Evolutionary conservation across 2,888 invertebrate genomes (phyloP), one percentile per base, ranked within the genome.

Genomic region (Microplitis deprimator): DNA sequence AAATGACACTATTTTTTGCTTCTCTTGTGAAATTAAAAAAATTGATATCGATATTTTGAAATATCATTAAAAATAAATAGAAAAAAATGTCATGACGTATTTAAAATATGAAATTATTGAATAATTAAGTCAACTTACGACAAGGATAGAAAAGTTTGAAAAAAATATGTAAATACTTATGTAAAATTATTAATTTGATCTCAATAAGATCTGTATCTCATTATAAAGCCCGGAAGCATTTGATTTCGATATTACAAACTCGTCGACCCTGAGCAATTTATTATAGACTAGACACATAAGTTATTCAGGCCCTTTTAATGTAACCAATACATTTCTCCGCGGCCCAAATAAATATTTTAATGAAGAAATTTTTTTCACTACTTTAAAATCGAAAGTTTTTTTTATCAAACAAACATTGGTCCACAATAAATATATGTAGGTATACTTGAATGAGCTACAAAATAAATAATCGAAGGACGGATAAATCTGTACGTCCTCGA

Each of bases 401-500:
- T 29, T 29, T 29, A 29, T 29, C 29, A 29, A 29, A 4, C 29
- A 0, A 29, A 29, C 29, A 29, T 29, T 29, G 0, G 29, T 29
- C 29, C 29, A 29, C 29, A 29, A 29, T 29, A 29, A 29, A 29
- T 29, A 29, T 29, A 29, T 29, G 29, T 29, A 29, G 0, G 29
- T 68, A 13, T 40, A 73, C 41, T 29, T 17, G 10, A 62, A 16
- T 62, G 62, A 62, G 8, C 62, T 62, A 62, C 62, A 62, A 17
- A 62, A 62, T n/a, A 16, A 70, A 29, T 29, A 6, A 60, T 17
- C 8, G 70, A 70, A 70, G 70, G 70, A 50, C 59, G 6, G 4
- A 70, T 70, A 6, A 60, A n/a, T 59, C n/a, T 60, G 70, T 59
- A 70, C 70, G 70, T 70, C 70, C 70, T 70, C 70, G 60, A 29